phyloP scores from a whole-genome alignment of 2,797 vertebrate species.

The Phataginus tetradactyla region DNA sequence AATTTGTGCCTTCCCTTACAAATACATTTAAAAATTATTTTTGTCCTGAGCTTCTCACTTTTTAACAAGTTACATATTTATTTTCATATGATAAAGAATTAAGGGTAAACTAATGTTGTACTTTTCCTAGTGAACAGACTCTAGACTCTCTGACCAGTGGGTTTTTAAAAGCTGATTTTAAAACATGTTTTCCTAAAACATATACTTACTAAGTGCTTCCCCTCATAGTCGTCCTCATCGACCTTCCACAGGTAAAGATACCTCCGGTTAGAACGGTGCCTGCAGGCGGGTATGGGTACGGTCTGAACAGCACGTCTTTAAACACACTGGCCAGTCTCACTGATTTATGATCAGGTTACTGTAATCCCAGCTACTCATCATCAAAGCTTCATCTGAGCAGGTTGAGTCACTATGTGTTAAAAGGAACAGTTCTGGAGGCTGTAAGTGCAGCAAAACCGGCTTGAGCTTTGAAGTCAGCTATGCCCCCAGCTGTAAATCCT shows the following conservation, averaged over 20 bases:
- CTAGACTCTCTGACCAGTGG: background rate
- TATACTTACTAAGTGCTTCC: background rate
- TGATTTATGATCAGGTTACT: background rate
- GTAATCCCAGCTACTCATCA: background rate
- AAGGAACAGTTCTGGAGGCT: background rate
- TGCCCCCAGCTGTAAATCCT: background rate
- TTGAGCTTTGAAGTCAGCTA: background rate
- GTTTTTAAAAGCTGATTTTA: background rate
- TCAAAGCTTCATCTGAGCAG: background rate
- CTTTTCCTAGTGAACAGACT: background rate
- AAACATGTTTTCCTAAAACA: background rate
- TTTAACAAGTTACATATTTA: background rate
- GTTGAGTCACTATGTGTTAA: background rate
- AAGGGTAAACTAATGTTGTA: background rate
- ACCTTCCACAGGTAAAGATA: background rate
- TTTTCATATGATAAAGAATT: background rate
- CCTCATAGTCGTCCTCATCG: background rate
- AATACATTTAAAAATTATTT: background rate
- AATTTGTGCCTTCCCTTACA: background rate
- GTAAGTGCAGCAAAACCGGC: background rate
- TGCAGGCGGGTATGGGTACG: rapidly evolving
- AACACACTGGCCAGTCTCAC: background rate
- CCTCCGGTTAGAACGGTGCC: background rate
- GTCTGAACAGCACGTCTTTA: background rate
- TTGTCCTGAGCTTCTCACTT: background rate